These are phyloP conservation scores for Athrips mouffetella DNA, from an alignment of 2,888 invertebrate species.

Conservation along the genomic window DNA sequence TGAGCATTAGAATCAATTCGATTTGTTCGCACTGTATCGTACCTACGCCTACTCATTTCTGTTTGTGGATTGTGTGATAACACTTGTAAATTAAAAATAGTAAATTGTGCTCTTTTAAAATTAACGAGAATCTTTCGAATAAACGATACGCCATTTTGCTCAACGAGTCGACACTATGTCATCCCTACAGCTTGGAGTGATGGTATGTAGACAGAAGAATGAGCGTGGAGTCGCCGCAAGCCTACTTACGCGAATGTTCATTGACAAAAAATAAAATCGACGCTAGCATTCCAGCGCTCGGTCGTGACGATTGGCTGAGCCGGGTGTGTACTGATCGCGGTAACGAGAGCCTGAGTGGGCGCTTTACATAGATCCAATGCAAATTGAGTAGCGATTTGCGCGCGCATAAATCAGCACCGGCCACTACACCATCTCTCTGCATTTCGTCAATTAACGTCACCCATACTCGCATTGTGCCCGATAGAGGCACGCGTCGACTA, in stretches of 20 bases:
- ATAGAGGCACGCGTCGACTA: slow-evolving; percentile 37
- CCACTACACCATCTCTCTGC: slow-evolving; percentile 36
- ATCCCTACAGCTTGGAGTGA: neutral
- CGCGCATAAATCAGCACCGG: slow-evolving; percentile 52
- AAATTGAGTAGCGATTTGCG: slow-evolving; percentile 63
- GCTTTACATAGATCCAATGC: slow-evolving; percentile 67
- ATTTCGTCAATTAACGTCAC: slow-evolving; percentile 64
- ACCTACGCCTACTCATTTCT: no score
- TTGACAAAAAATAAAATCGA: slow-evolving; percentile 36
- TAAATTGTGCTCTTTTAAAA: no score
- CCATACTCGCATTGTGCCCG: slow-evolving; percentile 42
- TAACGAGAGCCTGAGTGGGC: slow-evolving; percentile 59
- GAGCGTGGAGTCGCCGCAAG: neutral
- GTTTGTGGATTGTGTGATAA: no score
- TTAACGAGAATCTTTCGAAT: no score
- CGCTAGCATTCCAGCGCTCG: slow-evolving; percentile 38
- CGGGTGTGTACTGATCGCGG: slow-evolving; percentile 44
- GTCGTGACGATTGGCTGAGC: slow-evolving; percentile 54
- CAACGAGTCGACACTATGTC: neutral
- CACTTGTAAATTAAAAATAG: no score
- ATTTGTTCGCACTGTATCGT: neutral
- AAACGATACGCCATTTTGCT: neutral
- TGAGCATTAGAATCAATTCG: neutral
- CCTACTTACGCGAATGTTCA: slow-evolving; percentile 27
- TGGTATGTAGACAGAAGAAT: slow-evolving; percentile 12